Evolutionary conservation across 2,888 invertebrate species (phyloP), one percentile per base, ranked within the genome.

Genomic region (Callimorpha dominula): DNA sequence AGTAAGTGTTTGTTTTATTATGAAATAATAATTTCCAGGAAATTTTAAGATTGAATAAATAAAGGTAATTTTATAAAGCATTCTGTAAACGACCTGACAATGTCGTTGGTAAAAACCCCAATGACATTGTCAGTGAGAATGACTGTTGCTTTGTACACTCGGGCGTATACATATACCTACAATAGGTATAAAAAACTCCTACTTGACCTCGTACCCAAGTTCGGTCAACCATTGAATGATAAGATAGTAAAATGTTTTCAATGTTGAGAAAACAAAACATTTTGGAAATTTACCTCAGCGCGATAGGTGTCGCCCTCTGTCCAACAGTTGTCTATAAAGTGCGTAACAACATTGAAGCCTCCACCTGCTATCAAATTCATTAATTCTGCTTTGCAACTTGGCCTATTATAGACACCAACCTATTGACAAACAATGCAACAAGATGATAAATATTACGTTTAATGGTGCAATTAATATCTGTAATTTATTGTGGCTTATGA

Each of bases 281-380:
- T 57, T 12, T n/a, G 50, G 50, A 14, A 20, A 73, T 73, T 54
- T 83, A 94, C 95, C 91, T 93, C 92, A 67, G 91, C 85, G 74
- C 81, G 88, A 75, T 98, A 98, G 43, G 98, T 97, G 88, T 99
- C 98, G n/a, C 97, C 96, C 69, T 97, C 97, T 11, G 98, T 96
- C 99, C 99, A 99, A 15, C 98, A 98, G 78, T 98, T 96, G 89
- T 99, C 99, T 90, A 99, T 99, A 91, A 98, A 97, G 71, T 98
- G 98, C 85, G 99, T 98, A 90, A 99, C 97, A 75, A 99, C 97
- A 71, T 97, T 97, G 42, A 98, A 98, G 0, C 98, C 98, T 54
- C 97, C 95, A 4, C 96, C 95, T 1, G 97, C 96, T 52, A 99
- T 92, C 57, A 98, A 90, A 82, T 96, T 95, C 78, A 98, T 97